A percentile compares a stretch with the other conserved stretches of the same genome.
Conservation (phyloP, 2,888 invertebrate genomes). For the Caenorhabditis sulstoni region DNA sequence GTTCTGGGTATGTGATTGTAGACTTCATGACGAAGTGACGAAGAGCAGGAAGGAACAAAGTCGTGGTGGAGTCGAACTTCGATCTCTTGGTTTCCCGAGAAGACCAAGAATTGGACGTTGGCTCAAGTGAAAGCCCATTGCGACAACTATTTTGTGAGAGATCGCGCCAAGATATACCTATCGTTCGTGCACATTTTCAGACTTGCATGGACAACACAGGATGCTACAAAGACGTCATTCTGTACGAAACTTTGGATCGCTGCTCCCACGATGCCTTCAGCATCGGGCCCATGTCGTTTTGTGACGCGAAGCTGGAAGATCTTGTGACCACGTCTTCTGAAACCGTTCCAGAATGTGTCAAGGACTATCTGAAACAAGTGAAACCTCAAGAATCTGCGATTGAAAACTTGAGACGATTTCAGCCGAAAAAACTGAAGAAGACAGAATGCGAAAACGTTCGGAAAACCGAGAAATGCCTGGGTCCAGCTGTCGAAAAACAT, state of each 20-base stretch:
- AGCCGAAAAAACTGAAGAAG: too few species aligned
- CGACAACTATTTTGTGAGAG: conserved; percentile 22
- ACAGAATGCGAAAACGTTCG: background rate
- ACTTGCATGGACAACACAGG: conserved; percentile 37
- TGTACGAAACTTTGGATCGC: conserved; percentile 26
- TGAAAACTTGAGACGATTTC: too few species aligned
- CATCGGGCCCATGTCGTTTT: conserved; percentile 37
- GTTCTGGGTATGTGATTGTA: conserved; percentile 20
- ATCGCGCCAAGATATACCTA: too few species aligned
- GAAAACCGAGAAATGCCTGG: conserved; percentile 5
- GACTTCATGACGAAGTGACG: too few species aligned
- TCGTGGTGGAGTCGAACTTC: conserved; percentile 28
- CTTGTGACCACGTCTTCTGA: background rate
- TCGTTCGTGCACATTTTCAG: conserved; percentile 1
- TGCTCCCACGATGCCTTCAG: conserved; percentile 31
- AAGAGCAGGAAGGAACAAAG: conserved; percentile 29
- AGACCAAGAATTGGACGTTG: conserved; percentile 12
- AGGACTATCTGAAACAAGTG: conserved; percentile 11
- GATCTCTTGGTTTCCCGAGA: conserved; percentile 22
- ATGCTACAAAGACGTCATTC: conserved; percentile 34
- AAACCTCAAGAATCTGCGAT: background rate
- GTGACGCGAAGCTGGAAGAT: conserved; percentile 5
- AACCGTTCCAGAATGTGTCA: background rate
- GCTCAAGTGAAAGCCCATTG: conserved; percentile 19
- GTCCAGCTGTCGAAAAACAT: conserved; percentile 12